Percentiles rank a stretch among this genome's conserved stretches.
Evolutionary conservation across 2,797 vertebrate species (phyloP).

Genomic region (Anolis apletophallus): DNA sequence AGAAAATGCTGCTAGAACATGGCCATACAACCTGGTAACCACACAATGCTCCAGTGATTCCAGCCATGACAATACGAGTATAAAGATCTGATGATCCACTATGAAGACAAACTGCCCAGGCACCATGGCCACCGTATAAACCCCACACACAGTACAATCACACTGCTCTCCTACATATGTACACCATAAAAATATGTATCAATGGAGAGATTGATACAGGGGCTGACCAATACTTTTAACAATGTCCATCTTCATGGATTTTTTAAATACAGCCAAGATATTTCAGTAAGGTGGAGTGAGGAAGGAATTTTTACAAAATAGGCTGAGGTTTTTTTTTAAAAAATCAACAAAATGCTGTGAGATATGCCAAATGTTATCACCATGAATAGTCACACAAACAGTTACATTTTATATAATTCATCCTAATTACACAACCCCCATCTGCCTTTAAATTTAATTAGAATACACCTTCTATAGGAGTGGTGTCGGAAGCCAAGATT

Average conservation of each 20-base stretch:
- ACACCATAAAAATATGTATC: not conserved
- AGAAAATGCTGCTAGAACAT: too few species aligned
- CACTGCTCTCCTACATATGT: not conserved
- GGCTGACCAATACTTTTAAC: constrained; percentile 40
- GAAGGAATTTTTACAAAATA: constrained; percentile 56
- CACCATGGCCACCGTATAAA: too few species aligned
- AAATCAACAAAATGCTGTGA: constrained; percentile 25
- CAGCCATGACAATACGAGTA: too few species aligned
- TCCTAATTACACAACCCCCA: constrained; percentile 60
- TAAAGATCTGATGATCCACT: too few species aligned
- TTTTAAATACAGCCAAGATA: constrained; percentile 34
- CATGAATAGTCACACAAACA: constrained; percentile 25
- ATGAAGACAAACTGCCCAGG: too few species aligned
- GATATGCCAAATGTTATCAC: constrained; percentile 48
- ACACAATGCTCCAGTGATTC: too few species aligned
- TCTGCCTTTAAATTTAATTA: constrained; percentile 71
- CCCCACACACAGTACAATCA: too few species aligned
- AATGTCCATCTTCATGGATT: constrained; percentile 45
- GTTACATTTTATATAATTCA: constrained; percentile 67
- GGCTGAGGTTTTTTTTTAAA: constrained; percentile 43
- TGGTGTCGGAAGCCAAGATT: constrained; percentile 54
- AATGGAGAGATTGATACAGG: not conserved
- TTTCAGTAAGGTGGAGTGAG: constrained; percentile 54
- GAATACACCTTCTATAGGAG: constrained; percentile 60
- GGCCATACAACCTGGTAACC: too few species aligned